Percentiles rank a stretch among this genome's conserved stretches.
Conservation (phyloP, 2,113 vertebrate genomes). For the Chloropsis hardwickii region DNA sequence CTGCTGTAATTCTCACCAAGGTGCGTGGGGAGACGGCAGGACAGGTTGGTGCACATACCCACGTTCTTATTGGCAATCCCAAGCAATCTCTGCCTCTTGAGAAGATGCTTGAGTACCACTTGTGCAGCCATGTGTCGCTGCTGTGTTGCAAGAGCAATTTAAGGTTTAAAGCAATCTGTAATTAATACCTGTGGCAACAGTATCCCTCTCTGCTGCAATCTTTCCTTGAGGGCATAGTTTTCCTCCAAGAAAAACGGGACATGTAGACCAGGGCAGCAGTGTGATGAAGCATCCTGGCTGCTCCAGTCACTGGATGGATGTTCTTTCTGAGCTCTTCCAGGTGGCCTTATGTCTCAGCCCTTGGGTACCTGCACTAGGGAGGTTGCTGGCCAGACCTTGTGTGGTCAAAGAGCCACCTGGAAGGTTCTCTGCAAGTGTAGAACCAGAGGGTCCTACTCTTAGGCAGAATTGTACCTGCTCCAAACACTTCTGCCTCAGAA, state of each 20-base stretch:
- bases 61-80: not conserved
- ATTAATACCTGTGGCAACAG: not conserved
- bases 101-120: not conserved
- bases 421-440: not conserved
- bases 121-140: not conserved
- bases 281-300: not conserved
- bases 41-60: not conserved
- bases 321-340: not conserved
- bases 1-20: not conserved
- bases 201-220: not conserved
- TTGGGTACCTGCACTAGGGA: not conserved
- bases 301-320: not conserved
- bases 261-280: not conserved
- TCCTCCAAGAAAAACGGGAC: not conserved
- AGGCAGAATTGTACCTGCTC: not conserved
- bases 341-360: not conserved
- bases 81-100: not conserved
- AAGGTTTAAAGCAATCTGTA: not conserved
- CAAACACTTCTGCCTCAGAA: not conserved
- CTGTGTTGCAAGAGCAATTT: not conserved
- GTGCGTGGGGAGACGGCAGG: not conserved
- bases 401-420: not conserved
- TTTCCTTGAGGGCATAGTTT: not conserved
- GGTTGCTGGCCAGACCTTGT: accelerated
- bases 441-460: not conserved